Evolutionary conservation across 1,140 invertebrate genomes (phyloP), one percentile per base, ranked within the genome.

Genomic region (Leucophenga varia): DNA sequence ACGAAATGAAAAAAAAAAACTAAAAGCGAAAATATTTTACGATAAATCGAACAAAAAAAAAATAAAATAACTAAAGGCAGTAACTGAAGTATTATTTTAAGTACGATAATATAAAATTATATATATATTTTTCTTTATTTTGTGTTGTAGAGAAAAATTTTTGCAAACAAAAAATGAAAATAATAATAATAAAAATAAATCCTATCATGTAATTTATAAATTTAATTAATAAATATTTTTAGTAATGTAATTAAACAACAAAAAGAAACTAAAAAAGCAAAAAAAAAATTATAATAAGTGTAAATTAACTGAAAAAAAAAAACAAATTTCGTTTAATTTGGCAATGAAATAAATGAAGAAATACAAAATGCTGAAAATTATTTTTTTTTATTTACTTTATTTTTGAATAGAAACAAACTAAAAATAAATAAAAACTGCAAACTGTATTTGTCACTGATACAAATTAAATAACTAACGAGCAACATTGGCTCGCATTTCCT

Each of bases 21-120:
- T 47, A 12, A 40, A 17, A 40, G 22, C 38, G 16, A 13, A 3
- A 35, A 13, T 16, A 32, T 32, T 5, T 16, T 17, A 38, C 18
- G 19, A 52, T 13, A 38, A 44, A 43, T 30, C 53, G 64, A 61
- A 68, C 55, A 68, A 69, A 69, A 59, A 49, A 41, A 41, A 46
- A 49, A 38, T 36, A 59, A 53, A 59, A 47, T 34, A 61, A 55
- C 14, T 53, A 38, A 38, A 12, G 19, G 36, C 19, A 69, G 64
- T 68, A 68, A 68, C 64, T 68, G 64, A 68, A 68, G 64, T 68
- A 68, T 68, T 68, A 68, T 68, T 69, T 55, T 64, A 68, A 69
- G 59, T 57, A 10, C 2, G 13, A 38, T 12, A 37, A 37, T 37
- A 2, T 19, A 20, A 37, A 37, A 37, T 16, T n/a, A 20, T 20